Base-by-base conservation (phyloP, 2,113 vertebrate species). In the Zeus faber region DNA sequence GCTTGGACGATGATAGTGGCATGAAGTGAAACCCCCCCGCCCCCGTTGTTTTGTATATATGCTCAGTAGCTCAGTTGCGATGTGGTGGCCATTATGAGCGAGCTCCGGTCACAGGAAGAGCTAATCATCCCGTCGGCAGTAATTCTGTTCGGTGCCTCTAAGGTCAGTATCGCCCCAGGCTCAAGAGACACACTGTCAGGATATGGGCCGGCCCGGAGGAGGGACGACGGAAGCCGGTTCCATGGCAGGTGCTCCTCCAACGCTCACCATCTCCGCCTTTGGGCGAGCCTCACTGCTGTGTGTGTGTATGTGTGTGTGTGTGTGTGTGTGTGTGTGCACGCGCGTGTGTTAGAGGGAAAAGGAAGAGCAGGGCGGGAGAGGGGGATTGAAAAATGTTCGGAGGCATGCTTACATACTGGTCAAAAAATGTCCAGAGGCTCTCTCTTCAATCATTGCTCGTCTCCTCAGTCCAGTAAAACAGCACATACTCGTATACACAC, bases 101-200 rank as follows among this genome's bases (percentile, higher is more conserved):
- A 85, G 77, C 62, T 81, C 76, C 62, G 70, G 76, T 76, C 80
- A 79, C 77, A 85, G 83, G 77, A 85, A 85, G 83, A 83, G 69
- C 79, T 78, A 83, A 72, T 85, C 79, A 78, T 58, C 69, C 70
- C 77, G 62, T 77, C 67, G 72, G 62, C 66, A 22, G 9, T 52
- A 16, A 7, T 67, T 56, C 59, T 76, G 67, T 76, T 74, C 65
- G 67, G 65, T 72, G 81, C 69, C 69, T 66, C 63, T 44, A 47
- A 64, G 87, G 85, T 86, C 83, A 86, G 73, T 31, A 26, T 67
- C 60, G 81, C 81, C 80, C 52, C 52, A 44, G 77, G 81, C 70
- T n/a, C 67, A 79, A 62, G 1, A 18, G 11, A 48, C 13, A 25
- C 46, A n/a, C 47, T 14, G 37, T 74, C 63, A 70, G 71, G 54